Evolutionary conservation across 2,888 invertebrate genomes (phyloP), one percentile per base, ranked within the genome.

Genomic region (Cephus rjabovi): DNA sequence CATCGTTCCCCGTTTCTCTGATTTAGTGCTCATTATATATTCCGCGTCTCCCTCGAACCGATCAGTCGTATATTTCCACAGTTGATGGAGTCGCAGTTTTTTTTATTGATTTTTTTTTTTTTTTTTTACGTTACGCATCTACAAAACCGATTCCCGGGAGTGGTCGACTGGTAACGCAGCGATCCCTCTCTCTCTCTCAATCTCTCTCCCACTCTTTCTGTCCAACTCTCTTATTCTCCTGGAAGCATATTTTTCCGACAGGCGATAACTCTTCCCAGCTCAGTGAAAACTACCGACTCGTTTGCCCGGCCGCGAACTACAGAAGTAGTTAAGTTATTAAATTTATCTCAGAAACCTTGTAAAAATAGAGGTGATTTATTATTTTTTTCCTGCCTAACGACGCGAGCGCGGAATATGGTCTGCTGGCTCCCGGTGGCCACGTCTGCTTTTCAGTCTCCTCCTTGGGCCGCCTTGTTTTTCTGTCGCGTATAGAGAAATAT

Each of bases 321-420:
- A 56, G 69, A 33, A 35, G 76, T 35, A 75, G 89, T 87, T 88
- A 87, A 88, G 86, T 90, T 89, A 89, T 90, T 89, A 88, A 90
- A 90, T 90, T 89, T 90, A 90, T 90, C 88, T 88, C 83, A 81
- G 80, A 77, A 81, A 77, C 82, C 80, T 75, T 78, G 79, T 85
- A 84, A 86, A 88, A 88, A 88, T 88, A 86, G 81, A 79, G 84
- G 85, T 88, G 88, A 90, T 90, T 90, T 90, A 90, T 90, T 87
- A 86, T 89, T 88, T 40, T 88, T 88, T 87, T 87, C 83, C 87
- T 87, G 89, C 89, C 87, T 90, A 90, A 90, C 90, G 90, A 90
- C 84, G 88, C 89, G 87, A 87, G 85, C 84, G 85, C 83, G 85
- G 88, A 90, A 89, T 89, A 90, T 88, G 88, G 83, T 82, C 83